A percentile compares a stretch with the other conserved stretches of the same genome.
These are phyloP conservation scores for Terrapene triunguis DNA, from an alignment of 2,113 vertebrate species.

Conservation along the genomic window DNA sequence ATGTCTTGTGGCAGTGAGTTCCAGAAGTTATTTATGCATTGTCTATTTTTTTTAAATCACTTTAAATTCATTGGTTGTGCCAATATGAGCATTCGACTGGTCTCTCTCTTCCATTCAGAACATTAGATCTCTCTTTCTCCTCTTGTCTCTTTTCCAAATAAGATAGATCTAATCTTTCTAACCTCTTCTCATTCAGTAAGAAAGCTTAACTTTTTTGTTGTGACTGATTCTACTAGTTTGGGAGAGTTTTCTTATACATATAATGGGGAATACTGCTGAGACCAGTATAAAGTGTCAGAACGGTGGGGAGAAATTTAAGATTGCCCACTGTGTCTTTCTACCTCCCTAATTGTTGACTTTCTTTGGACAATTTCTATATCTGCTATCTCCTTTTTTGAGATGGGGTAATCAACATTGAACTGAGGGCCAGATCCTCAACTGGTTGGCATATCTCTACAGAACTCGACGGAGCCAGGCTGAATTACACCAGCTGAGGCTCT, in stretches of 20 bases:
- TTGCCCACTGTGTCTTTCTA: not conserved
- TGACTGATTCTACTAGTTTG: not conserved
- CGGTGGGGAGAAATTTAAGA: not conserved
- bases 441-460: too few relatives aligned
- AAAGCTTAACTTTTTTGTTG: not conserved
- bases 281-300: not conserved
- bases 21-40: not conserved
- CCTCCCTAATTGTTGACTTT: not conserved
- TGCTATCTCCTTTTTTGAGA: too few relatives aligned
- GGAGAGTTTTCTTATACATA: not conserved
- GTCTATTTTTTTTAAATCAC: not conserved
- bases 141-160: not conserved
- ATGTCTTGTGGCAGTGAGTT: not conserved
- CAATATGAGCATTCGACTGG: not conserved
- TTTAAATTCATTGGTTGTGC: not conserved
- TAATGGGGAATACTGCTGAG: not conserved
- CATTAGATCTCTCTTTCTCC: not conserved
- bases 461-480: too few relatives aligned
- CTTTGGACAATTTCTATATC: not conserved
- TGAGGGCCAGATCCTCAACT: too few relatives aligned
- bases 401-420: too few relatives aligned
- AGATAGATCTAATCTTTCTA: not conserved
- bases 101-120: not conserved
- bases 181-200: not conserved
- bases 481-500: too few relatives aligned